Conservation (phyloP, 1,140 invertebrate species). For the Micrasema longulum region DNA sequence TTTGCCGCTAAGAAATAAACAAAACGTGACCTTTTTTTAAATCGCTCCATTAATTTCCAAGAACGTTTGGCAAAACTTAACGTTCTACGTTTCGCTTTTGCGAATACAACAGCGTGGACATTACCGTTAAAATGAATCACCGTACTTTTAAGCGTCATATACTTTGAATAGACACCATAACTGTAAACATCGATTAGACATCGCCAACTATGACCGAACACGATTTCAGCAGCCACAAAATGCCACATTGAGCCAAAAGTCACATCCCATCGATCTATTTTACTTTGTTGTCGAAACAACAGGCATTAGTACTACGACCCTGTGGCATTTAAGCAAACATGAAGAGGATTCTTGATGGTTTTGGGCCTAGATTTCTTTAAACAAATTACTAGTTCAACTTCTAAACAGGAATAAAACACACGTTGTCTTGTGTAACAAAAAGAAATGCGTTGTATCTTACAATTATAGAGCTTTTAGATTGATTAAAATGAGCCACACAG, state of each 20-base stretch:
- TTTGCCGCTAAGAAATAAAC: no score
- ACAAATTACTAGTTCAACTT: conserved; percentile 30
- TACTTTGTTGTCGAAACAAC: conserved; percentile 40
- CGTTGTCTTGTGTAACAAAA: not conserved
- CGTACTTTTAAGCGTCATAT: not conserved
- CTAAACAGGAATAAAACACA: conserved; percentile 15
- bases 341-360: conserved; percentile 5
- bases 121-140: no score
- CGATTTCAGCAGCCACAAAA: conserved; percentile 10
- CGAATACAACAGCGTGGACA: no score
- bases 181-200: no score
- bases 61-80: no score
- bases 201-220: not conserved
- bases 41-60: no score
- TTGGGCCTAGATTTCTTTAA: conserved; percentile 17
- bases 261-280: conserved; percentile 45
- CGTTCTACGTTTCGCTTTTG: no score
- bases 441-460: not conserved
- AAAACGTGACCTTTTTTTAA: no score
- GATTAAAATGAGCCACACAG: not conserved
- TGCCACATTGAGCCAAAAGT: conserved; percentile 42
- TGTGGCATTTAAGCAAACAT: conserved; percentile 30
- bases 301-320: conserved; percentile 18
- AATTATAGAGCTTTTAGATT: not conserved
- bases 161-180: not conserved